A percentile compares a stretch with the other conserved stretches of the same genome.
Evolutionary conservation across 2,113 vertebrate species (phyloP).

Genomic region (Lanius collurio): DNA sequence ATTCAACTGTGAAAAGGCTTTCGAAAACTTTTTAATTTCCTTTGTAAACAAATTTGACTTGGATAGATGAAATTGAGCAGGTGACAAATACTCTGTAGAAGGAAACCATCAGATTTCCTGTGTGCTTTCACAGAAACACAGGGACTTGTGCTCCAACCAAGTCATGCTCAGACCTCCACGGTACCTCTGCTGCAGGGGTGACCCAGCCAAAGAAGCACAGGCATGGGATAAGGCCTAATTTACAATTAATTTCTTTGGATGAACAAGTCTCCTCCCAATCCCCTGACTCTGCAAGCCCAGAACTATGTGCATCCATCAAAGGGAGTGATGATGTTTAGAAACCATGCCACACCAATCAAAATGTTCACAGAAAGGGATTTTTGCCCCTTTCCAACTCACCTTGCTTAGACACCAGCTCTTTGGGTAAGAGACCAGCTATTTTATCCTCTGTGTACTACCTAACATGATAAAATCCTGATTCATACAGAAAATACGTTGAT

Average conservation of each 20-base stretch:
- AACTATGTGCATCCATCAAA: background rate
- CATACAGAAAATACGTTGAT: background rate
- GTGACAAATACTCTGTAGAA: background rate
- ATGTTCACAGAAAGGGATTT: background rate
- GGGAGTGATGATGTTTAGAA: background rate
- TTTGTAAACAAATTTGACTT: background rate
- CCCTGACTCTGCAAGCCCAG: background rate
- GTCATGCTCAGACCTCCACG: rapidly evolving
- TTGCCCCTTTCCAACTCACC: background rate
- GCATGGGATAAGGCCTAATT: background rate
- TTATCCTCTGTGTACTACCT: background rate
- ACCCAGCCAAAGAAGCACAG: background rate
- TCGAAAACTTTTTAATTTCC: background rate
- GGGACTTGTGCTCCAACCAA: background rate
- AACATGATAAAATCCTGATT: background rate
- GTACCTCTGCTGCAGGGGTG: background rate
- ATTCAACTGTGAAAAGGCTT: background rate
- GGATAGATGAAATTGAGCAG: background rate
- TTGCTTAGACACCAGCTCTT: background rate
- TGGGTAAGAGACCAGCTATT: background rate
- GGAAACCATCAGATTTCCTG: rapidly evolving
- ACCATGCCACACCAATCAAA: background rate
- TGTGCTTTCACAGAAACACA: background rate
- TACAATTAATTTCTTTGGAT: background rate
- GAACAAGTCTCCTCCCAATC: background rate